Percentiles rank a stretch among this genome's conserved stretches.
phyloP scores from a whole-genome alignment of 2,888 invertebrate species.

The Hypena proboscidalis region DNA sequence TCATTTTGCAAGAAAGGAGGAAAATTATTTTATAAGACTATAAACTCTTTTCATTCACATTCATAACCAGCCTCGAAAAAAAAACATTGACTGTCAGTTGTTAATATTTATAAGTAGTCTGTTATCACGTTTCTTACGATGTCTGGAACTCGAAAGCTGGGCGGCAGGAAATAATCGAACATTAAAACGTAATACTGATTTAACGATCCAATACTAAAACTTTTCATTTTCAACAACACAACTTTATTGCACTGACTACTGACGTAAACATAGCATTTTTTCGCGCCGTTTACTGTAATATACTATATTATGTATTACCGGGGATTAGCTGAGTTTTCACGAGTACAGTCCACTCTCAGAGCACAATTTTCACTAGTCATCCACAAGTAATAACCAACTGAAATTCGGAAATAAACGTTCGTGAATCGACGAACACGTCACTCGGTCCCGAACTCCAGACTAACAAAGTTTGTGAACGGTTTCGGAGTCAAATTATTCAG shows the following conservation, averaged over 20 bases:
- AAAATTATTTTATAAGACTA: constrained; percentile 8
- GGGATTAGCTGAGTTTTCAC: constrained; percentile 4
- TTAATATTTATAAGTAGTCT: constrained; percentile 30
- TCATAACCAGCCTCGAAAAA: constrained; percentile 11
- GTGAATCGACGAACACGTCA: constrained; percentile 57
- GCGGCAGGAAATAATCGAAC: constrained; percentile 41
- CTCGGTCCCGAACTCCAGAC: constrained; percentile 75
- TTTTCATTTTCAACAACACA: constrained; percentile 39
- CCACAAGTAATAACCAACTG: constrained; percentile 40
- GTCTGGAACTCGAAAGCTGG: constrained; percentile 31
- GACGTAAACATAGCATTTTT: constrained; percentile 38
- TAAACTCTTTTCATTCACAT: constrained; percentile 10
- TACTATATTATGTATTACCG: constrained; percentile 12
- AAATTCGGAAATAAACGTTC: constrained; percentile 45
- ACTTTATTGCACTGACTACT: constrained; percentile 33
- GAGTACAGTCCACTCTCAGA: constrained; percentile 33
- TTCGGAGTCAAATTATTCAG: constrained; percentile 78
- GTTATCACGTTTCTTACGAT: constrained; percentile 27
- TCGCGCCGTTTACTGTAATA: constrained; percentile 6
- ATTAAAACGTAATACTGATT: constrained; percentile 45
- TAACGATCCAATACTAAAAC: constrained; percentile 33
- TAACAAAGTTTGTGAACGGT: constrained; percentile 74
- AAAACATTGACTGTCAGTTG: too few species aligned
- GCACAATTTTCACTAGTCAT: constrained; percentile 37
- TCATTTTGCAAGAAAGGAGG: constrained; percentile 8